These are phyloP conservation scores for Varanus salvator DNA, from an alignment of 2,113 vertebrate species.

Conservation along the genomic window DNA sequence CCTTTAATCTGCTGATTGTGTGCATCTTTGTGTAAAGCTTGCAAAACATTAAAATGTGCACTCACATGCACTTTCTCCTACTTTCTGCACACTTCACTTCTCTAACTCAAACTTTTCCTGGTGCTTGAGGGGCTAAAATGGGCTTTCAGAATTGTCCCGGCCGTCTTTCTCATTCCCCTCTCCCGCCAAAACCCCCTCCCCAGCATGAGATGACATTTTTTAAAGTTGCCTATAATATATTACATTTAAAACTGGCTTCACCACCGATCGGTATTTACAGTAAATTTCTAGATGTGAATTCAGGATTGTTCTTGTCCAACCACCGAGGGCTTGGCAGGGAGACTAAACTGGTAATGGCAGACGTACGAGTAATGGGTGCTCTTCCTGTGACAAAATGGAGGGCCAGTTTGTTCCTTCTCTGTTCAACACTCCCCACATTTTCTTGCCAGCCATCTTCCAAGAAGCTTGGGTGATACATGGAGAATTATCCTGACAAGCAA, in stretches of 20 bases:
- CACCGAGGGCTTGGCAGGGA: not conserved
- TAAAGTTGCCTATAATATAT: not conserved
- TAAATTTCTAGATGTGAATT: not conserved
- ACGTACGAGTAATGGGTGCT: not conserved
- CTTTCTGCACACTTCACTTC: not conserved
- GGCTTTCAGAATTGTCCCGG: not conserved
- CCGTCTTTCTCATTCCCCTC: not conserved
- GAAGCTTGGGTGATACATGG: not conserved
- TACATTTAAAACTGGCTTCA: not conserved
- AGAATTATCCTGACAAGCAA: not conserved
- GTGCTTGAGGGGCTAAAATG: not conserved
- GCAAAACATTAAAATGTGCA: not conserved
- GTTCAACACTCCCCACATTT: not conserved
- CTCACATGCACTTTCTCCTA: not conserved
- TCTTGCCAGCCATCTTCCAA: not conserved
- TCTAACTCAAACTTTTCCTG: not conserved
- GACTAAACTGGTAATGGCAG: not conserved
- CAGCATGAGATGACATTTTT: not conserved
- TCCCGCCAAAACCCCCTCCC: not conserved
- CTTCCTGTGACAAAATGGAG: not conserved
- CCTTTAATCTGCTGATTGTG: not conserved
- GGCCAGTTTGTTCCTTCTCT: not conserved
- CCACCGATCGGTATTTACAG: not conserved
- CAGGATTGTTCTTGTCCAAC: not conserved
- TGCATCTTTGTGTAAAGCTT: not conserved